Percentiles rank a stretch among this genome's conserved stretches.
These are phyloP conservation scores for Schizopygopsis pylzovi DNA, from an alignment of 2,797 vertebrate species.

Conservation along the genomic window DNA sequence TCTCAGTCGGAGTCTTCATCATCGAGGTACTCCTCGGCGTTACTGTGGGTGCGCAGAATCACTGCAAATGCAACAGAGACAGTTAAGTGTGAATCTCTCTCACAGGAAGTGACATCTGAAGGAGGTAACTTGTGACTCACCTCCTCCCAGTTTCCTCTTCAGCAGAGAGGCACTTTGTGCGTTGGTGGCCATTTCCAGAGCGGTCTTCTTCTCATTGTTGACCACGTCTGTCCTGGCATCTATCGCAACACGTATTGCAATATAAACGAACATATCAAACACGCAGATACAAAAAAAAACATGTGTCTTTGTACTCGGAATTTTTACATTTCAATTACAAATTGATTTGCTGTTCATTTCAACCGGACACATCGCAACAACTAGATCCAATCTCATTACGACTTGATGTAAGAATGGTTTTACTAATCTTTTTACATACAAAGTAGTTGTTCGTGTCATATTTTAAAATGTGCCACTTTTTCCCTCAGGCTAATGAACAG, in stretches of 20 bases:
- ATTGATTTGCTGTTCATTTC: background rate
- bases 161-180: conserved; percentile 91
- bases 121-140: conserved; percentile 24
- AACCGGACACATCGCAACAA: no score
- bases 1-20: conserved; percentile 95
- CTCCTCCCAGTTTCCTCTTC: conserved; percentile 77
- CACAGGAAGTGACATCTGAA: conserved; percentile 3
- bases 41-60: conserved; percentile 85
- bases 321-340: background rate
- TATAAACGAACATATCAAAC: background rate
- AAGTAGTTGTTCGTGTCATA: no score
- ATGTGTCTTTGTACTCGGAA: background rate
- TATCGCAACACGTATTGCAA: conserved; percentile 60
- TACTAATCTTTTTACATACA: background rate
- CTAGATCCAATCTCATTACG: no score
- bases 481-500: no score
- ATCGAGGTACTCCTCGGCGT: conserved; percentile 96
- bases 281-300: background rate
- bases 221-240: conserved; percentile 90
- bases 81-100: background rate
- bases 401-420: background rate
- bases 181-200: conserved; percentile 94
- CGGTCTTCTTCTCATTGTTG: conserved; percentile 97
- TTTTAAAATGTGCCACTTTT: no score
- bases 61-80: conserved; percentile 70